Evolutionary conservation across 2,888 invertebrate species (phyloP).

Genomic region (Amitus sp.): DNA sequence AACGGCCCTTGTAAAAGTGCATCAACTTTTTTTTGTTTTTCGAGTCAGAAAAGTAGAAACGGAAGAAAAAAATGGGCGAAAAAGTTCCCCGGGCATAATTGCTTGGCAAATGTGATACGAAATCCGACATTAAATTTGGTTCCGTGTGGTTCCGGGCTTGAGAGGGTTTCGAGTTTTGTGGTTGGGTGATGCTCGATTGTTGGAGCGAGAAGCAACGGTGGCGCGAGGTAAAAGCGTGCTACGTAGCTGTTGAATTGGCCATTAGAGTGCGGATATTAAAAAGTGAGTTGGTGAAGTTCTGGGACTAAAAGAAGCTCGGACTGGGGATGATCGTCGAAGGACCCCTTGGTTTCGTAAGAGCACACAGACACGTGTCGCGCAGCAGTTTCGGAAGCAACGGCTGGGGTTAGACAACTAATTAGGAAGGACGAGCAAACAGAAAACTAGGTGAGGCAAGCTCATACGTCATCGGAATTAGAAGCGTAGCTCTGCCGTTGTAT

Average conservation of each 20-base stretch:
- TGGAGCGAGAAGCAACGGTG: background rate
- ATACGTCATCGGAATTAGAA: conserved; percentile 63
- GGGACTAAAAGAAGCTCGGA: no score
- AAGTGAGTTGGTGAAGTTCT: no score
- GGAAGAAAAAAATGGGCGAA: no score
- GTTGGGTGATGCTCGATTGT: background rate
- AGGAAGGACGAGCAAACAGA: conserved; percentile 58
- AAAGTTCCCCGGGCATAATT: no score
- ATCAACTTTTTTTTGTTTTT: no score
- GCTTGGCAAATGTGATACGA: background rate
- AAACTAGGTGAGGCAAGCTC: conserved; percentile 62
- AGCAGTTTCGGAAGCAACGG: conserved; percentile 33
- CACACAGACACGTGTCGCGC: conserved; percentile 18
- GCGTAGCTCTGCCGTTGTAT: conserved; percentile 57
- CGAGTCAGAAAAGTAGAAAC: no score
- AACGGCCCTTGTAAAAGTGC: no score
- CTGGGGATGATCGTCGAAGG: no score
- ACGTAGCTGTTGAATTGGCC: background rate
- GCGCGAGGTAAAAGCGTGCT: background rate
- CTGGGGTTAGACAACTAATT: conserved; percentile 59
- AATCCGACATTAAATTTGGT: background rate
- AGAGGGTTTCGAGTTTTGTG: background rate
- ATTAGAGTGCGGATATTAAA: no score
- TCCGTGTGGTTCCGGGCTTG: no score
- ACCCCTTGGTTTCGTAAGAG: conserved; percentile 5